Conservation (phyloP, 1,140 invertebrate genomes). For the Contarinia nasturtii region DNA sequence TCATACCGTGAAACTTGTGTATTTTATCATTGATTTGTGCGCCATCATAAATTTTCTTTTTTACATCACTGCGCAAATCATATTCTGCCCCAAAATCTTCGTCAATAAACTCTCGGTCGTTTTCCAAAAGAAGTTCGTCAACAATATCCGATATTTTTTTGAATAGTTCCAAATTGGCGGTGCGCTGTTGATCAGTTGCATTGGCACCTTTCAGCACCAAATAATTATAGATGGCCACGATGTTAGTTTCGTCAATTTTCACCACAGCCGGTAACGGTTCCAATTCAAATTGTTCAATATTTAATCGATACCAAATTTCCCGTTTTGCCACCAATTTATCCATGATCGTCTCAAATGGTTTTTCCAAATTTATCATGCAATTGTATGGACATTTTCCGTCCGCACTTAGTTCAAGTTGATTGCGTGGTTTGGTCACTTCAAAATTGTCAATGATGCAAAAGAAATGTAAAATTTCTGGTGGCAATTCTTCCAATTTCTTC, state of each 20-base stretch:
- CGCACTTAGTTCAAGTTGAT: conserved; percentile 10
- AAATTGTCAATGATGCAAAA: conserved; percentile 16
- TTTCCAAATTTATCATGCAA: not conserved
- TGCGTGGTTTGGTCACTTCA: conserved; percentile 4
- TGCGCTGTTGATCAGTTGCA: not conserved
- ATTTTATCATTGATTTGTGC: no score
- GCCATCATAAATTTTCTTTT: no score
- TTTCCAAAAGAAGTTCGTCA: not conserved
- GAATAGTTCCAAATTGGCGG: not conserved
- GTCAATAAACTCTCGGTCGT: not conserved
- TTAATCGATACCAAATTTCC: no score
- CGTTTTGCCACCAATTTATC: no score
- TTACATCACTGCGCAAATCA: no score
- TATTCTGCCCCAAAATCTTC: not conserved
- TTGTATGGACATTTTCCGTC: conserved; percentile 2
- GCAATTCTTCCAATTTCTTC: conserved; percentile 12
- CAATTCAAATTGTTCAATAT: no score
- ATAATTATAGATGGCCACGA: no score
- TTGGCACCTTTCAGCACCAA: not conserved
- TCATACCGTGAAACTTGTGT: no score
- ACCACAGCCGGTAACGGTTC: no score
- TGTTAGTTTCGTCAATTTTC: no score
- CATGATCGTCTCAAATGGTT: no score
- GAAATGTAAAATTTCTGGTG: conserved; percentile 14
- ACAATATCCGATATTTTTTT: not conserved